phyloP scores from a whole-genome alignment of 1,140 invertebrate species.

The Halesus radiatus region DNA sequence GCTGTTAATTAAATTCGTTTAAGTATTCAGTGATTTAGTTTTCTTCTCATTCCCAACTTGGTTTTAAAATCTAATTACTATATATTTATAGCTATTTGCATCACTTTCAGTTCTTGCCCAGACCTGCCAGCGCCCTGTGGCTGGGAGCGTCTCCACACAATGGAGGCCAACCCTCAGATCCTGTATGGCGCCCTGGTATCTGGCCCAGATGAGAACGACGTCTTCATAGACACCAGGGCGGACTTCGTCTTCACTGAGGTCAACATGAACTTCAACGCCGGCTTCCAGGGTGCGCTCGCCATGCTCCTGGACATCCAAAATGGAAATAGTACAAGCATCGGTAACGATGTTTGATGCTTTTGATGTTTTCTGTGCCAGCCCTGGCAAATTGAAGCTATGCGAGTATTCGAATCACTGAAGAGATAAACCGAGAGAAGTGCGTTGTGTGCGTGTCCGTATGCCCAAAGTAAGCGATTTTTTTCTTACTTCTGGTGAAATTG shows the following conservation, averaged over 20 bases:
- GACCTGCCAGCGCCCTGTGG: conserved; percentile 68
- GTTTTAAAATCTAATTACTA: too few relatives aligned
- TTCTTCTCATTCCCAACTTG: too few relatives aligned
- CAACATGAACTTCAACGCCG: conserved; percentile 73
- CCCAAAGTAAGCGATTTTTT: too few relatives aligned
- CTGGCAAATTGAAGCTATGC: too few relatives aligned
- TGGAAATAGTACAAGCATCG: background rate
- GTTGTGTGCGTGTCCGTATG: too few relatives aligned
- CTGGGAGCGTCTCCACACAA: conserved; percentile 67
- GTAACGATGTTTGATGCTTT: background rate
- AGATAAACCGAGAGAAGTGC: too few relatives aligned
- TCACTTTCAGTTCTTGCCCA: conserved; percentile 68
- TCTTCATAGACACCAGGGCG: conserved; percentile 69
- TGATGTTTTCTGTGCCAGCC: too few relatives aligned
- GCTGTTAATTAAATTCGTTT: too few relatives aligned
- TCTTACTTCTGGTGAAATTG: too few relatives aligned
- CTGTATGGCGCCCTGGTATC: conserved; percentile 73
- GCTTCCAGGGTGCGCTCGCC: conserved; percentile 71
- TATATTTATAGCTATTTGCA: too few relatives aligned
- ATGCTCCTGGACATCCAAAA: conserved; percentile 39
- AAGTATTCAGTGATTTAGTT: too few relatives aligned
- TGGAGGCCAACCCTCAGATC: conserved; percentile 70
- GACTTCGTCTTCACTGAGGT: conserved; percentile 74
- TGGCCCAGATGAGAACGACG: conserved; percentile 71
- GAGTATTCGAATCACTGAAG: too few relatives aligned